Evolutionary conservation across 2,888 invertebrate species (phyloP).

Genomic region (Hypselothyrea guttata): DNA sequence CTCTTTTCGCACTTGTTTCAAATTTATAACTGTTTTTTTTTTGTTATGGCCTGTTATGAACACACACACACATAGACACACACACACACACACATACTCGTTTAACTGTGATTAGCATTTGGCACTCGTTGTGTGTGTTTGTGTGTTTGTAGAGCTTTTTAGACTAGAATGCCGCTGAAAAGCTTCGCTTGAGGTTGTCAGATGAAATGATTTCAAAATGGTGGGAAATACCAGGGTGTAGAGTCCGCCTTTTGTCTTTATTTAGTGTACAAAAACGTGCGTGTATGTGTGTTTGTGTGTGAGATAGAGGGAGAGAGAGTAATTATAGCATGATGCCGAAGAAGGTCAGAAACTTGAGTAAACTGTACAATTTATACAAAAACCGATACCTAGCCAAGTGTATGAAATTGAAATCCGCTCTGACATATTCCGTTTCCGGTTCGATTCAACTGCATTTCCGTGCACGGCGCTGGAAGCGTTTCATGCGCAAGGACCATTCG

Average conservation of each 20-base stretch:
- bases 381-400: conserved; percentile 81
- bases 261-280: not conserved
- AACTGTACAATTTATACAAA: conserved; percentile 82
- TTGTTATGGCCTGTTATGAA: conserved; percentile 33
- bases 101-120: conserved; percentile 63
- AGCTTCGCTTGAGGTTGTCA: conserved; percentile 41
- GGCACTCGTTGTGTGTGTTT: conserved; percentile 16
- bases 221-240: conserved; percentile 1
- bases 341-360: conserved; percentile 82
- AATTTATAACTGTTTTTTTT: conserved; percentile 50
- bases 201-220: not conserved
- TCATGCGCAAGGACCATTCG: conserved; percentile 81
- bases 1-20: conserved; percentile 52
- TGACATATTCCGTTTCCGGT: conserved; percentile 82
- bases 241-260: conserved; percentile 28
- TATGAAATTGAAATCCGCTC: conserved; percentile 81
- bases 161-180: conserved; percentile 49
- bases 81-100: conserved; percentile 8
- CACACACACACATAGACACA: conserved; percentile 18
- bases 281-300: conserved; percentile 11
- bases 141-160: conserved; percentile 18
- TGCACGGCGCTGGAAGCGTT: conserved; percentile 81
- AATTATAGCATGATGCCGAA: conserved; percentile 81
- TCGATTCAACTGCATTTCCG: conserved; percentile 82
- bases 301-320: conserved; percentile 18